These are phyloP conservation scores for Sycophila sp. DNA, from an alignment of 1,140 invertebrate species.

Conservation along the genomic window DNA sequence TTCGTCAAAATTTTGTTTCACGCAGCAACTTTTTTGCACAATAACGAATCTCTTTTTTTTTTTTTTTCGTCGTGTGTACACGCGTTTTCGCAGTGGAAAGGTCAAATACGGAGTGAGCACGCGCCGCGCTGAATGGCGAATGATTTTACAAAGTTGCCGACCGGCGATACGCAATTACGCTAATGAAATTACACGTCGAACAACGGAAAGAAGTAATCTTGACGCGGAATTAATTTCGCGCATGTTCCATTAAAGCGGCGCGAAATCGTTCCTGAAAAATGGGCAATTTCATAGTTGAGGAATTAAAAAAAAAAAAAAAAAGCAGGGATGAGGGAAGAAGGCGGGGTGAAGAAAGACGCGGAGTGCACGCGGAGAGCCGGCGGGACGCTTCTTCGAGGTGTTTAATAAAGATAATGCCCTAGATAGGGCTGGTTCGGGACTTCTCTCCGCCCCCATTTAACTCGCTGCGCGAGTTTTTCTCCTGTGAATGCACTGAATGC, in stretches of 20 bases:
- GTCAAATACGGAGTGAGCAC: too few species aligned
- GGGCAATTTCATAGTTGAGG: slow-evolving; percentile 32
- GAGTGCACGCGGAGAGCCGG: background rate
- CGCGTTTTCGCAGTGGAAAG: too few species aligned
- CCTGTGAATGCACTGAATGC: slow-evolving; percentile 59
- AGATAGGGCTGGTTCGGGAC: slow-evolving; percentile 55
- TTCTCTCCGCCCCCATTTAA: slow-evolving; percentile 55
- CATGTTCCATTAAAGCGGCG: slow-evolving; percentile 17
- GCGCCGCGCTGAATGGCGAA: too few species aligned
- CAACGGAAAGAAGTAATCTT: background rate
- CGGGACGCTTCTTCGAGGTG: slow-evolving; percentile 53
- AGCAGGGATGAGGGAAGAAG: too few species aligned
- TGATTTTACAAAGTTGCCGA: background rate
- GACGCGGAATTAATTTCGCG: slow-evolving; percentile 22
- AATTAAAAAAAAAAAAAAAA: too few species aligned
- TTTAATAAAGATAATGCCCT: slow-evolving; percentile 67
- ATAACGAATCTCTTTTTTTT: too few species aligned
- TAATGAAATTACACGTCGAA: background rate
- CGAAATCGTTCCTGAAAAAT: slow-evolving; percentile 34
- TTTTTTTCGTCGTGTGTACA: too few species aligned
- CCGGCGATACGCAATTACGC: too few species aligned
- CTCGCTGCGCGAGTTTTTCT: slow-evolving; percentile 51
- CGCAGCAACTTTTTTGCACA: too few species aligned
- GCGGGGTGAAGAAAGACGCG: too few species aligned
- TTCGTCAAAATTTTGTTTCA: too few species aligned